Evolutionary conservation across 2,888 invertebrate species (phyloP).

Genomic region (Agonopterix heracliana): DNA sequence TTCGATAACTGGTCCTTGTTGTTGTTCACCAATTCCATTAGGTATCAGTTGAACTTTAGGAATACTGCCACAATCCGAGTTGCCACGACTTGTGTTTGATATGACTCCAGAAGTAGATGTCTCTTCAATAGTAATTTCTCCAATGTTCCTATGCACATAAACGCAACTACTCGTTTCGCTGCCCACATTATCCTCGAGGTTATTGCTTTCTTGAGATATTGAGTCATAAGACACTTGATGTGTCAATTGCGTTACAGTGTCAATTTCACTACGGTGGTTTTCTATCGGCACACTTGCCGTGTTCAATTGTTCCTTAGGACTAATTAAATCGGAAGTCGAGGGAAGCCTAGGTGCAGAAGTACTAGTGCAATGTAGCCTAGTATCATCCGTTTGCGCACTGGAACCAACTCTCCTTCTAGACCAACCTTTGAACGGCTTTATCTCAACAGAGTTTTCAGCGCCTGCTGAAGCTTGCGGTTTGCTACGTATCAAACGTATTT

Average conservation of each 20-base stretch:
- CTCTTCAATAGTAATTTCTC: slow-evolving; percentile 7
- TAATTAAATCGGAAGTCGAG: too few relatives aligned
- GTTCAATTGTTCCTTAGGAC: too few relatives aligned
- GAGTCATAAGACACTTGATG: background rate
- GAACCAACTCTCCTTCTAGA: slow-evolving; percentile 19
- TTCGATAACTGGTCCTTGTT: too few relatives aligned
- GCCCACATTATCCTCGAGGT: slow-evolving; percentile 8
- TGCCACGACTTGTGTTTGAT: slow-evolving; percentile 4
- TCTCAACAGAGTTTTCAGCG: slow-evolving; percentile 14
- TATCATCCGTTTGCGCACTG: too few relatives aligned
- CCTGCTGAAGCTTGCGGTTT: slow-evolving; percentile 2
- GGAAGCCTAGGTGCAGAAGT: too few relatives aligned
- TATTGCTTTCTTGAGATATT: background rate
- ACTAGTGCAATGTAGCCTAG: too few relatives aligned
- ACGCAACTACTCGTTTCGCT: slow-evolving; percentile 17
- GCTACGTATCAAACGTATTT: slow-evolving; percentile 2
- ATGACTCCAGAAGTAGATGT: slow-evolving; percentile 8
- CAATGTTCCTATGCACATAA: slow-evolving; percentile 4
- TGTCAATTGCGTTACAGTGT: background rate
- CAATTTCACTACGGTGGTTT: too few relatives aligned
- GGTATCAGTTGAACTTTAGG: too few relatives aligned
- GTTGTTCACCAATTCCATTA: too few relatives aligned
- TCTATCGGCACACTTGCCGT: too few relatives aligned
- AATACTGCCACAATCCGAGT: too few relatives aligned
- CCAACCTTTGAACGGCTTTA: slow-evolving; percentile 37